Base-by-base conservation (phyloP, 1,140 invertebrate genomes). In the Calosoma granatense region DNA sequence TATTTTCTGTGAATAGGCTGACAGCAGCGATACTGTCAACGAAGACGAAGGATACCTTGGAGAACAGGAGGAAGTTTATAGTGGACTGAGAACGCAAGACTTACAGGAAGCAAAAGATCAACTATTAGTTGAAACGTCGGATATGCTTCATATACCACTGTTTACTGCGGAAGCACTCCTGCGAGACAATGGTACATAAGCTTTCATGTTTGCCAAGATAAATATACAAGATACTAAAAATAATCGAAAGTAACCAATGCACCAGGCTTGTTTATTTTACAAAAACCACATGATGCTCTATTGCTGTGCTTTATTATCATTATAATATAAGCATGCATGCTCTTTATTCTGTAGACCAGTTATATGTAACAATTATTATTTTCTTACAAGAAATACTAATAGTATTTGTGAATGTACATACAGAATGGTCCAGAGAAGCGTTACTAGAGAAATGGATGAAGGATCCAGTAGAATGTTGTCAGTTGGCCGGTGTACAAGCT, bases 91-190 rank as follows among this genome's bases (percentile, higher is more conserved):
- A 22, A 78, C 82, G 52, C 83, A 86, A 68, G 84, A 88, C 66
- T 69, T 88, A n/a, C 84, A 86, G 64, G 84, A 87, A 70, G 83
- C 84, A 21, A 87, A 87, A 67, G 85, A 87, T 66, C 81, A 85
- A 62, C 69, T 88, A 41, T 66, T 87, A 12, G 84, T 87, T 17
- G 85, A 87, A 69, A 87, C 85, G 12, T 82, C 84, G 19, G 84
- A 87, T 69, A 87, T 87, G 84, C 72, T 88, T 11, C 81, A 84
- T 65, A 79, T 87, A 30, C 83, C 83, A 1, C 70, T 87, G 12
- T 87, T 87, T 67, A 86, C 84, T 51, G 85, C 85, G 14, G 85
- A 88, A 71, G 84, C 83, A 51, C 68, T 88, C 17, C 72, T 88
- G 12, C 70, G 84, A 62, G 81, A 85, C 65, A 81, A 86, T 71